Conservation (phyloP, 2,797 vertebrate genomes). For the Arrhamphus sclerolepis region DNA sequence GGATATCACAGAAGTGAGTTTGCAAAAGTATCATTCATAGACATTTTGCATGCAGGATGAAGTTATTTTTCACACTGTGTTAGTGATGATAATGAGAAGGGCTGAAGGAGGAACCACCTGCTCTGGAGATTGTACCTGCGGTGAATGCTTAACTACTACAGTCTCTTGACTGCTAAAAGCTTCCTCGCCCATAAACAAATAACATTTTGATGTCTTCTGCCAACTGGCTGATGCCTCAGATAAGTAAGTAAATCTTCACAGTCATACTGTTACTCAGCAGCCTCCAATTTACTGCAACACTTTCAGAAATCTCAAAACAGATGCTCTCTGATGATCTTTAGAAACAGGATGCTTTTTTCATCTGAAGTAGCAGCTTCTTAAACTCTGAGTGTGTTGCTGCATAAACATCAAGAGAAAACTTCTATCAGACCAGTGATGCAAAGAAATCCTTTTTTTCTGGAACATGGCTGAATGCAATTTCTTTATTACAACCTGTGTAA, state of each 20-base stretch:
- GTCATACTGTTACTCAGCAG: constrained; percentile 43
- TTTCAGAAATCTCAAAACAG: constrained; percentile 42
- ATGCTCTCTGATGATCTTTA: constrained; percentile 35
- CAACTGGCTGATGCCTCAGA: constrained; percentile 50
- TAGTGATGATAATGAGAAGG: constrained; percentile 13
- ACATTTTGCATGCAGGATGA: constrained; percentile 45
- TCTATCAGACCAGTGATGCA: constrained; percentile 16
- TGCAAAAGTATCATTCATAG: constrained; percentile 30
- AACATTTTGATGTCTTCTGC: constrained; percentile 43
- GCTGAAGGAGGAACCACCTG: constrained; percentile 19
- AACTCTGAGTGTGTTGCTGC: constrained; percentile 13
- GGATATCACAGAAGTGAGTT: constrained; percentile 39
- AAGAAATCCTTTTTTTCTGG: constrained; percentile 6
- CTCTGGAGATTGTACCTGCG: constrained; percentile 10
- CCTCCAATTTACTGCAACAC: constrained; percentile 42
- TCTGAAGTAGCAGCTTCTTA: constrained; percentile 23
- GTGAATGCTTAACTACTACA: constrained; percentile 34
- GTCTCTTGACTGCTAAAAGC: constrained; percentile 46
- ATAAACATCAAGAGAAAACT: constrained; percentile 35
- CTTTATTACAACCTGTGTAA: background rate
- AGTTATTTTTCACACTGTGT: constrained; percentile 15
- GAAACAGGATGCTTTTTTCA: constrained; percentile 25
- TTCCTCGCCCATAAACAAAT: constrained; percentile 42
- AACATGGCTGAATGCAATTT: background rate
- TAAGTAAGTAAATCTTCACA: constrained; percentile 26